Evolutionary conservation across 2,888 invertebrate species (phyloP).

Genomic region (Griposia aprilina): DNA sequence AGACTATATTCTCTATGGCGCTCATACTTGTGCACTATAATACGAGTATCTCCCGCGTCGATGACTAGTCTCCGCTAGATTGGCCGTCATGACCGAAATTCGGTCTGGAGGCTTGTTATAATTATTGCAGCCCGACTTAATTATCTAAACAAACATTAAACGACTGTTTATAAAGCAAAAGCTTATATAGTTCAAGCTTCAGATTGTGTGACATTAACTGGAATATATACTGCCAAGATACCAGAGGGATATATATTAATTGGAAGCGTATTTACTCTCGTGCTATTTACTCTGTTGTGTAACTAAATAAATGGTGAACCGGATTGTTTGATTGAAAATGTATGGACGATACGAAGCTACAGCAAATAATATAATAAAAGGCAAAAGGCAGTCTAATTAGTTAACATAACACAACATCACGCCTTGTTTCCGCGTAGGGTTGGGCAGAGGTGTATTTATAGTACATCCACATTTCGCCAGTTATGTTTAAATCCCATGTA

Average conservation of each 20-base stretch:
- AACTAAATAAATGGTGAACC: neutral
- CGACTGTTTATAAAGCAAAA: conserved; percentile 43
- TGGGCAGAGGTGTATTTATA: neutral
- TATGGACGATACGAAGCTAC: neutral
- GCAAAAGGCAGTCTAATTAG: neutral
- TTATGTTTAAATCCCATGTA: no score
- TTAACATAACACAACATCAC: neutral
- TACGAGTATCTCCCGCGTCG: no score
- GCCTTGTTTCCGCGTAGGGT: no score
- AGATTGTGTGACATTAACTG: conserved; percentile 28
- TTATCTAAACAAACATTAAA: conserved; percentile 45
- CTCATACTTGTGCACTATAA: no score
- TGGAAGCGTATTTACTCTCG: conserved; percentile 36
- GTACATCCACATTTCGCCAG: neutral
- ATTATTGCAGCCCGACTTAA: conserved; percentile 22
- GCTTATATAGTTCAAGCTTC: conserved; percentile 2
- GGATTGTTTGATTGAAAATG: conserved; percentile 22
- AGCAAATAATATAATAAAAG: no score
- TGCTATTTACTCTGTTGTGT: conserved; percentile 22
- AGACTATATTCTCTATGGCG: no score
- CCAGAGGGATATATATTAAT: conserved; percentile 36
- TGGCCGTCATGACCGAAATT: no score
- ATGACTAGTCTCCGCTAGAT: no score
- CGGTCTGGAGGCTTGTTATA: no score
- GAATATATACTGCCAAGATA: conserved; percentile 27